phyloP scores from a whole-genome alignment of 2,888 invertebrate species.

The Sesamia inferens region DNA sequence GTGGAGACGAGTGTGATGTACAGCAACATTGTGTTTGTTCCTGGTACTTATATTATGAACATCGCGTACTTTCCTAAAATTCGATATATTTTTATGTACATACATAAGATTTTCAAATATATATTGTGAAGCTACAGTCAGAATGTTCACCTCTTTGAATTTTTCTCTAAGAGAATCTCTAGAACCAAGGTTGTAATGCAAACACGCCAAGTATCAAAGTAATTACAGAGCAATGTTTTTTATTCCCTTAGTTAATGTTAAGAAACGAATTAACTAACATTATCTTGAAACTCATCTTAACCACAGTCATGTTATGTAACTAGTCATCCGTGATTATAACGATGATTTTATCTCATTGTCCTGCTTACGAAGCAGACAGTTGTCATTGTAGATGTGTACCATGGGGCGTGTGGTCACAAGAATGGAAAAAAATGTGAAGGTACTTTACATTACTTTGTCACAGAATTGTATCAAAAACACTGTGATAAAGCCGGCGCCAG shows the following conservation, averaged over 20 bases:
- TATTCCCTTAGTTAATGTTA: conserved; percentile 8
- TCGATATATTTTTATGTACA: too few species aligned
- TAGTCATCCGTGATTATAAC: conserved; percentile 31
- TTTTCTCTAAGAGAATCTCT: too few species aligned
- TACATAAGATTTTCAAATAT: too few species aligned
- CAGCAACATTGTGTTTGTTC: too few species aligned
- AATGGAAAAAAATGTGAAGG: background rate
- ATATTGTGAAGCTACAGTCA: too few species aligned
- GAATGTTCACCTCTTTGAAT: too few species aligned
- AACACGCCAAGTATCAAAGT: conserved; percentile 22
- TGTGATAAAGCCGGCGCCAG: too few species aligned
- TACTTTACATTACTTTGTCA: background rate
- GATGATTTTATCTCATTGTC: conserved; percentile 41
- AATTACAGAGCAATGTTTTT: conserved; percentile 27
- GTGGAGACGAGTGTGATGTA: too few species aligned
- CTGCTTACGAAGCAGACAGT: conserved; percentile 2
- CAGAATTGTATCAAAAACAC: background rate
- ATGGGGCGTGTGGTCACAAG: background rate
- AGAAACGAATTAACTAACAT: conserved; percentile 28
- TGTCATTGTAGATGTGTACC: background rate
- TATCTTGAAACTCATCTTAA: conserved; percentile 56
- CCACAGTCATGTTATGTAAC: conserved; percentile 17
- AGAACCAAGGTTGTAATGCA: too few species aligned
- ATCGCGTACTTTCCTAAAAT: too few species aligned
- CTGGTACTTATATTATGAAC: too few species aligned